Percentiles rank a stretch among this genome's conserved stretches.
Conservation (phyloP, 2,888 invertebrate genomes). For the Ichneumoninae sp. region DNA sequence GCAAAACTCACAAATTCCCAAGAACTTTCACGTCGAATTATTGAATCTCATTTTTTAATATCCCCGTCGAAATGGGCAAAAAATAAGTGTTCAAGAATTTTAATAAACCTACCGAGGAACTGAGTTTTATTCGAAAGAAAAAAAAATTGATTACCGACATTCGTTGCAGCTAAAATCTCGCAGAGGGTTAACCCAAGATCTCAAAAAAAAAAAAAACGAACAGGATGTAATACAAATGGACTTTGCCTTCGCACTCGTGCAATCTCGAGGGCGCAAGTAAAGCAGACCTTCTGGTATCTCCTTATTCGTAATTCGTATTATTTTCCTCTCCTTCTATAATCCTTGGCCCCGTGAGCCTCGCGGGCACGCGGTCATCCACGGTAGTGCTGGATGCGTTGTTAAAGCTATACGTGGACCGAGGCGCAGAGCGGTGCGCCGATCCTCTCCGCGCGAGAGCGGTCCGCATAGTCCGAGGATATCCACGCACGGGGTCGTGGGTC, state of each 20-base stretch:
- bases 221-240: not conserved
- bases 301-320: constrained; percentile 25
- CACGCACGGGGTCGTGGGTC: constrained; percentile 65
- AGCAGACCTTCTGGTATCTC: not conserved
- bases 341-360: constrained; percentile 24
- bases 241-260: not conserved
- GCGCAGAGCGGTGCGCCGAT: not conserved
- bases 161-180: too few species aligned
- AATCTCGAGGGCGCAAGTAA: constrained; percentile 7
- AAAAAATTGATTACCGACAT: too few species aligned
- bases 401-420: not conserved
- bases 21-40: not conserved
- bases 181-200: constrained; percentile 17
- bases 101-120: too few species aligned
- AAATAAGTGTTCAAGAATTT: too few species aligned
- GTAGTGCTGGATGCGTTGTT: constrained; percentile 2
- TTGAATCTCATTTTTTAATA: too few species aligned
- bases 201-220: constrained; percentile 25
- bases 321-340: constrained; percentile 18
- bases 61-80: too few species aligned
- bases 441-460: constrained; percentile 1
- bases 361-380: constrained; percentile 14
- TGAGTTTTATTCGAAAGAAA: too few species aligned
- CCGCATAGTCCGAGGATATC: constrained; percentile 17
- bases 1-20: not conserved